Conservation (phyloP, 2,113 vertebrate genomes). For the Sinocyclocheilus anophthalmus region DNA sequence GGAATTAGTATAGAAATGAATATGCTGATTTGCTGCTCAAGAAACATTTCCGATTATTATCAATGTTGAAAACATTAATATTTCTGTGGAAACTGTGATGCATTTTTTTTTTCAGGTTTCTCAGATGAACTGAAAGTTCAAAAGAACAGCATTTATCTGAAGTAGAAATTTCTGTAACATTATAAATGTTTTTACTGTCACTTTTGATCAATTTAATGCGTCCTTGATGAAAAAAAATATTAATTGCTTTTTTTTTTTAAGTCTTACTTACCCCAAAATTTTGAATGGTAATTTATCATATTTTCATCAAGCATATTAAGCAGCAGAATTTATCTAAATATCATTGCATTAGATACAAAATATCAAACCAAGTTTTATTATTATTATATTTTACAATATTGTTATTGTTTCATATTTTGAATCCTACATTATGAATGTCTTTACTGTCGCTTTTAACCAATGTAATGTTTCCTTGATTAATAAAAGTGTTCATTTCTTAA, state of each 20-base stretch:
- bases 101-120: not conserved
- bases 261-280: no score
- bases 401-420: not conserved
- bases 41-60: not conserved
- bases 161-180: not conserved
- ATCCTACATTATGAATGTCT: not conserved
- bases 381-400: not conserved
- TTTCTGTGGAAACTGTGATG: not conserved
- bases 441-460: not conserved
- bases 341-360: not conserved
- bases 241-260: no score
- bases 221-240: no score
- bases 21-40: not conserved
- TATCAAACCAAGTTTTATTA: not conserved
- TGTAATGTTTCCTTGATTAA: not conserved
- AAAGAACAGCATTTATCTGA: not conserved
- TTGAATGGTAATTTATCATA: no score
- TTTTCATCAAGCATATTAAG: not conserved
- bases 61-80: not conserved
- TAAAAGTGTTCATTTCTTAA: no score
- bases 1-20: not conserved
- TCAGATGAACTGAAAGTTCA: no score
- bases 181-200: not conserved
- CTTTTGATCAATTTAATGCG: not conserved
- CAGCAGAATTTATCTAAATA: not conserved